Evolutionary conservation across 2,113 vertebrate genomes (phyloP).

Genomic region (Paralichthys olivaceus): DNA sequence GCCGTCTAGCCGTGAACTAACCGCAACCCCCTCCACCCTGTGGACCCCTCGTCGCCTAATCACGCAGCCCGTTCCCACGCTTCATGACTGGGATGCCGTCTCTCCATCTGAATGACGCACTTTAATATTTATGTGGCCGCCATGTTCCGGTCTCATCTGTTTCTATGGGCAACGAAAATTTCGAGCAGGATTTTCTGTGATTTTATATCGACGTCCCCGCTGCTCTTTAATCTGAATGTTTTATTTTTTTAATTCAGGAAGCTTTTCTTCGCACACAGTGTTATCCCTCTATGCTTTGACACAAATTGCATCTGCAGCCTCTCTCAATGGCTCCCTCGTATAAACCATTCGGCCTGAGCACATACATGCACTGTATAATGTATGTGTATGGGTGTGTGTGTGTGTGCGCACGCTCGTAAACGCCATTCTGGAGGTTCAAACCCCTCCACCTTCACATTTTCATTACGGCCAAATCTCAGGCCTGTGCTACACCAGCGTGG

Average conservation of each 20-base stretch:
- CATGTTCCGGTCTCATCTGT: slow-evolving; percentile 14
- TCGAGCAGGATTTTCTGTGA: slow-evolving; percentile 5
- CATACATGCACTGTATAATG: slow-evolving; percentile 50
- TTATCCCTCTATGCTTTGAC: slow-evolving; percentile 26
- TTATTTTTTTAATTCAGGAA: slow-evolving; percentile 22
- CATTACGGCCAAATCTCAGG: slow-evolving; percentile 83
- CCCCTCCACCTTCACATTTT: slow-evolving; percentile 80
- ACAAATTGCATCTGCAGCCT: slow-evolving; percentile 44
- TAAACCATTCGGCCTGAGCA: slow-evolving; percentile 49
- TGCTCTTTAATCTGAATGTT: neutral
- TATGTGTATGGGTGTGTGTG: slow-evolving; percentile 29
- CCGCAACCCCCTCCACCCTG: slow-evolving; percentile 70
- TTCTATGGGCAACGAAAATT: slow-evolving; percentile 34
- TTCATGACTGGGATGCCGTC: slow-evolving; percentile 49
- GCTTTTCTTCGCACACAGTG: neutral
- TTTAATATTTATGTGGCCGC: slow-evolving; percentile 75
- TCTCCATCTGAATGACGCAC: slow-evolving; percentile 58
- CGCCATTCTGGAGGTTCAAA: slow-evolving; percentile 66
- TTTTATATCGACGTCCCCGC: slow-evolving; percentile 10
- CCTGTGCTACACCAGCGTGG: slow-evolving; percentile 76
- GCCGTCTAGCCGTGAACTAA: slow-evolving; percentile 80
- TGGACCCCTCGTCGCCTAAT: slow-evolving; percentile 51
- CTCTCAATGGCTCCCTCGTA: slow-evolving; percentile 22
- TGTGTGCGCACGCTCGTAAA: slow-evolving; percentile 27
- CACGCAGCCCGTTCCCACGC: slow-evolving; percentile 78